Evolutionary conservation across 1,140 invertebrate genomes (phyloP), one percentile per base, ranked within the genome.

Genomic region (Drosophila nasuta): DNA sequence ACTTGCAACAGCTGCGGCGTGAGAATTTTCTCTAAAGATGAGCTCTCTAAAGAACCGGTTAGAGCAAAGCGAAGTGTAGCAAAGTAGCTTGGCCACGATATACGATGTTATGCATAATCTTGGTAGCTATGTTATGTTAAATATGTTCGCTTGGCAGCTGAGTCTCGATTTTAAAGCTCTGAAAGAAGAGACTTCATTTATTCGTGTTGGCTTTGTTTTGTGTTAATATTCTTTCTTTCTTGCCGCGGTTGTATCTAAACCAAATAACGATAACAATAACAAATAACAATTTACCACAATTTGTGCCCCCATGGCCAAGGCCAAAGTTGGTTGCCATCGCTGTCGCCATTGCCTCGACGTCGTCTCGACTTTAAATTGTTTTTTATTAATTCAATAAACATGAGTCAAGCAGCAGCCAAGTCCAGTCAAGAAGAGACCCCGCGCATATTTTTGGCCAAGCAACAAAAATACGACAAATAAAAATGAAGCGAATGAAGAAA

Each of bases 361-460:
- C 28, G 48, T 30, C 48, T 57, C 41, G 13, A 68, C 38, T 63
- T 58, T 17, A 75, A 75, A 75, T 71, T 64, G 59, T 58, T 71
- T 76, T 73, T 72, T 62, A 77, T 67, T 72, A 77, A 77, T 73
- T 77, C 62, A 73, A 62, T 77, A 66, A 73, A 72, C 69, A 73
- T 67, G 63, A 77, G 56, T 71, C 60, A 73, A 76, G 56, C 60
- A 13, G 13, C 51, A 25, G 20, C 20, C 38, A 41, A 15, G 25
- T 43, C 41, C 11, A 43, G 41, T 43, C 41, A n/a, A 43, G 3
- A 6, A 3, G 25, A 30, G n/a, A 6, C 45, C 17, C 20, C 33
- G 28, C 33, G 28, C 25, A 51, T 20, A 5, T 41, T 41, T 20
- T 33, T 8, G 15, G 51, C 51, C 28, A 54, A 15, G 4, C 30